These are phyloP conservation scores for Gorsachius goisagi DNA, from an alignment of 2,113 vertebrate genomes.

Conservation along the genomic window DNA sequence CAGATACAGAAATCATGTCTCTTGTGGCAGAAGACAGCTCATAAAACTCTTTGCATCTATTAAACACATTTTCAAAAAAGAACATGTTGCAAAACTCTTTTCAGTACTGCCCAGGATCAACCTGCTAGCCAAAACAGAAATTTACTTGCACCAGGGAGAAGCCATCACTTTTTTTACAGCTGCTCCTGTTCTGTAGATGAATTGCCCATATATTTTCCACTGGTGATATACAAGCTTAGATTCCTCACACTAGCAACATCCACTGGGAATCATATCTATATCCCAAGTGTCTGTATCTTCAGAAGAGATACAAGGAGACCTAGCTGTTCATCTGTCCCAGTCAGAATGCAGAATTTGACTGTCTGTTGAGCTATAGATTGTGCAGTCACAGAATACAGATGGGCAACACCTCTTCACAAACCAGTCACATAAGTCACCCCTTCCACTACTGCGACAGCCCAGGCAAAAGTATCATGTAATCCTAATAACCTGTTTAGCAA, in stretches of 20 bases:
- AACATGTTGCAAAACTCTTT: neutral
- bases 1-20: neutral
- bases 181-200: neutral
- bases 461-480: neutral
- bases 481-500: neutral
- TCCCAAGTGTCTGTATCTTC: neutral
- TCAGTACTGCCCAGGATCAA: neutral
- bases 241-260: neutral
- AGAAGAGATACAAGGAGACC: neutral
- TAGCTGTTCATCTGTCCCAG: neutral
- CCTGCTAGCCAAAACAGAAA: neutral
- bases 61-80: neutral
- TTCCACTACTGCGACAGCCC: neutral
- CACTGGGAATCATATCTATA: neutral
- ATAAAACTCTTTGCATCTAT: neutral
- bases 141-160: neutral
- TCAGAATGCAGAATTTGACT: neutral
- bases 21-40: neutral
- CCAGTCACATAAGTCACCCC: neutral
- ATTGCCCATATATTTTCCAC: neutral
- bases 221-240: too few species aligned
- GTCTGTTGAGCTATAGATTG: neutral
- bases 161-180: neutral
- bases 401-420: neutral
- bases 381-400: neutral